Evolutionary conservation across 2,113 vertebrate species (phyloP), one percentile per base, ranked within the genome.

Genomic region (Gymnocephalus cernua): DNA sequence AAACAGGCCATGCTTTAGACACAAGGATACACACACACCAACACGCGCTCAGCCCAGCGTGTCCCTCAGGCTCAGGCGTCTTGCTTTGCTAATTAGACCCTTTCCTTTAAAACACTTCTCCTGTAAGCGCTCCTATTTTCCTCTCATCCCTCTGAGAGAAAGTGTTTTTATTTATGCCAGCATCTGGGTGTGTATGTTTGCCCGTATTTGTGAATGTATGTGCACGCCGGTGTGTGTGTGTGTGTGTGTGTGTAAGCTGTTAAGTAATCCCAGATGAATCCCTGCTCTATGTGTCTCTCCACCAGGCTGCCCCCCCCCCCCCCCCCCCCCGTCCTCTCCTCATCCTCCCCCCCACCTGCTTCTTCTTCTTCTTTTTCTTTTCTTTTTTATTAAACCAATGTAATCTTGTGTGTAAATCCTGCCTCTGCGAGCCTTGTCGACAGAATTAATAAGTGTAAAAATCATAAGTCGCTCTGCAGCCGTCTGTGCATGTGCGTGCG

Each of bases 221-320:
- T 71, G 89, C 58, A 50, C n/a, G n/a, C 2, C 1, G 9, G 47
- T 75, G 41, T 79, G 80, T 86, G 79, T 68, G 80, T 67, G 70
- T 56, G 44, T 45, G 74, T 73, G 81, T 89, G 86, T 89, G 89
- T 91, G 79, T 92, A 92, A 93, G 76, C 91, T 93, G 91, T 93
- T 93, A 93, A 93, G 92, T 93, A 93, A 93, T 93, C 92, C 92
- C 92, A 87, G 88, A 89, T 93, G 92, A 93, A 92, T 93, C 91
- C 88, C 84, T 48, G 85, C 88, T 92, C 90, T 83, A 72, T 87
- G 89, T 83, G 91, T 90, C 82, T 89, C 90, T 91, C 77, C 84
- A 89, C 86, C 82, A 86, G 89, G 77, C 86, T 82, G 83, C 87
- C 74, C 88, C 73, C 78, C 87, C 88, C 88, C 83, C 77, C 81